Evolutionary conservation across 2,113 vertebrate species (phyloP).

Genomic region (Hirundichthys speculiger): DNA sequence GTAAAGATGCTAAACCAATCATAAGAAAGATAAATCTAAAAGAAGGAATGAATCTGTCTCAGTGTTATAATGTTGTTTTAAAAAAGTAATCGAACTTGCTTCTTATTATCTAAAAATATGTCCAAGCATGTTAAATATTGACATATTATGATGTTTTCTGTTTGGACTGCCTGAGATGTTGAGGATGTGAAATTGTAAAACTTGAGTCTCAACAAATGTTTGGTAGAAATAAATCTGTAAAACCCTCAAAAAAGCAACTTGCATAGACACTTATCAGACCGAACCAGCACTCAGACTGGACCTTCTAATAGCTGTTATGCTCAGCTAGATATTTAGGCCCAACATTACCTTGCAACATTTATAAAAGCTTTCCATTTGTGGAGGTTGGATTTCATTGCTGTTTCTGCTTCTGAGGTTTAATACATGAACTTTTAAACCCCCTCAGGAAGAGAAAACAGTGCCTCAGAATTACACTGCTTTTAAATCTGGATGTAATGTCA

Average conservation of each 20-base stretch:
- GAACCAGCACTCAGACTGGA: constrained; percentile 6
- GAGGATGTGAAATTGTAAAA: too few species aligned
- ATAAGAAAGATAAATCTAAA: neutral
- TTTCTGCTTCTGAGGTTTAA: constrained; percentile 33
- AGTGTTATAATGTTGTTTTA: too few species aligned
- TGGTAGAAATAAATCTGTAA: constrained; percentile 1
- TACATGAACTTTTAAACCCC: constrained; percentile 31
- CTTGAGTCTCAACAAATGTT: neutral
- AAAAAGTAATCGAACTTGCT: too few species aligned
- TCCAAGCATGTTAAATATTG: too few species aligned
- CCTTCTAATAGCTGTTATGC: constrained; percentile 23
- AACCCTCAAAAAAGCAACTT: constrained; percentile 1
- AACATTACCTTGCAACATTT: constrained; percentile 56
- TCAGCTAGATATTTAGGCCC: constrained; percentile 40
- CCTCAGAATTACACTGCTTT: constrained; percentile 2
- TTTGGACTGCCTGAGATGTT: too few species aligned
- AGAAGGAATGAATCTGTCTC: neutral
- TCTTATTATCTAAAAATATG: too few species aligned
- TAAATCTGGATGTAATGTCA: constrained; percentile 10
- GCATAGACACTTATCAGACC: neutral
- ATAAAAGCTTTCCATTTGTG: constrained; percentile 52
- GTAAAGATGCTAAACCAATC: neutral
- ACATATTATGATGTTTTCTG: neutral
- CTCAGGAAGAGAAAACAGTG: constrained; percentile 37
- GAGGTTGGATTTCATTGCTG: constrained; percentile 41